Evolutionary conservation across 2,113 vertebrate genomes (phyloP).

Genomic region (Nibea coibor): DNA sequence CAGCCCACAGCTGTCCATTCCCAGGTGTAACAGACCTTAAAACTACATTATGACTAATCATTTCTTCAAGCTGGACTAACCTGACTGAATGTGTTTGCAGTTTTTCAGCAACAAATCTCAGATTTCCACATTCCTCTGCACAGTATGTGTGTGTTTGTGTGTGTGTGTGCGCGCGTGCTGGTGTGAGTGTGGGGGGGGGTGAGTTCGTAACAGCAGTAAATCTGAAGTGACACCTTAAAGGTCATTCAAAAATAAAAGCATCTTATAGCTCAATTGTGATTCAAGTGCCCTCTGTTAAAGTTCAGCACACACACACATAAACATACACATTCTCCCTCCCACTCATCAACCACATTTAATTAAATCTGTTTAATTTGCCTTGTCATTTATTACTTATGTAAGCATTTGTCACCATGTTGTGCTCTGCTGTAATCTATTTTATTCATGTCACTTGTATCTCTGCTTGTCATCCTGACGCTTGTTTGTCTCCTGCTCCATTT

Average conservation of each 20-base stretch:
- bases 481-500: background rate
- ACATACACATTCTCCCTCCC: background rate
- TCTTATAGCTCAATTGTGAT: constrained; percentile 38
- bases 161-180: background rate
- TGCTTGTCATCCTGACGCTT: constrained; percentile 13
- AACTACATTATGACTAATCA: constrained; percentile 5
- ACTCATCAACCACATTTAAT: constrained; percentile 41
- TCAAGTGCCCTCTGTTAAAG: constrained; percentile 23
- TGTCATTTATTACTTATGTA: constrained; percentile 33
- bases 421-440: constrained; percentile 30
- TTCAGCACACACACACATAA: background rate
- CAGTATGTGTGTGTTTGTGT: background rate
- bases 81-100: constrained; percentile 3
- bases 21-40: background rate
- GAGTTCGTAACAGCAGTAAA: constrained; percentile 1
- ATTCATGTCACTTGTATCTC: background rate
- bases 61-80: constrained; percentile 2
- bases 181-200: background rate
- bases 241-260: constrained; percentile 54
- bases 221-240: constrained; percentile 45
- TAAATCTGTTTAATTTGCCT: constrained; percentile 32
- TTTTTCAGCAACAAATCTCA: background rate
- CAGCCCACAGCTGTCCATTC: background rate
- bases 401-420: constrained; percentile 23
- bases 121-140: background rate